These are phyloP conservation scores for Pangasianodon hypophthalmus DNA, from an alignment of 2,113 vertebrate species.

Conservation along the genomic window DNA sequence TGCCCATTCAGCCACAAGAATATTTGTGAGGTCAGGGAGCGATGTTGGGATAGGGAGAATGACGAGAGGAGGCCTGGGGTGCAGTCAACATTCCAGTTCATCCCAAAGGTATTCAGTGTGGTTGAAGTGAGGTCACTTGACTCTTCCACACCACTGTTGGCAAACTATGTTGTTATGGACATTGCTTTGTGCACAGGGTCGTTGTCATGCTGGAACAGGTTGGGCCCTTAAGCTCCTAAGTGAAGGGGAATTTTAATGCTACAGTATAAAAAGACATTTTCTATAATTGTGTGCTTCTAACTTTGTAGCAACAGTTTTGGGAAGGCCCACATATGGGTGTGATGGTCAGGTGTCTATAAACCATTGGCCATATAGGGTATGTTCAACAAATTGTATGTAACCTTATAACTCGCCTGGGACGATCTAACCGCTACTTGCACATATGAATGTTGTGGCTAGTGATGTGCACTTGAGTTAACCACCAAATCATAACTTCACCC, in stretches of 20 bases:
- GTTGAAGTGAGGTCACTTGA: neutral
- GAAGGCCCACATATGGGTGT: neutral
- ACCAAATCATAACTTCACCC: neutral
- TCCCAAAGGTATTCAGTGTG: neutral
- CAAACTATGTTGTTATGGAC: neutral
- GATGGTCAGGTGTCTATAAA: neutral
- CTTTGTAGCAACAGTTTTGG: neutral
- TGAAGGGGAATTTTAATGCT: neutral
- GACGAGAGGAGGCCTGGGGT: neutral
- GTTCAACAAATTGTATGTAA: neutral
- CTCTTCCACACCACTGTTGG: neutral
- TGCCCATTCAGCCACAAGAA: neutral
- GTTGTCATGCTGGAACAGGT: neutral
- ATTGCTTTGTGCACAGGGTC: neutral
- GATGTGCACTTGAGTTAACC: neutral
- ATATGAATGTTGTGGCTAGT: neutral
- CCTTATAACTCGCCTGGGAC: neutral
- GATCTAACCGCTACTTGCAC: neutral
- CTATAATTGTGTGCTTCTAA: neutral
- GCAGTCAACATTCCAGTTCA: neutral
- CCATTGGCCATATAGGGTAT: neutral
- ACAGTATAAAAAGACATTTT: neutral
- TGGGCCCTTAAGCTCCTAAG: neutral
- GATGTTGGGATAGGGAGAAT: neutral
- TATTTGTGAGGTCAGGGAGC: neutral